A percentile compares a stretch with the other conserved stretches of the same genome.
Conservation (phyloP, 1,140 invertebrate genomes). For the Scaptomyza pallida region DNA sequence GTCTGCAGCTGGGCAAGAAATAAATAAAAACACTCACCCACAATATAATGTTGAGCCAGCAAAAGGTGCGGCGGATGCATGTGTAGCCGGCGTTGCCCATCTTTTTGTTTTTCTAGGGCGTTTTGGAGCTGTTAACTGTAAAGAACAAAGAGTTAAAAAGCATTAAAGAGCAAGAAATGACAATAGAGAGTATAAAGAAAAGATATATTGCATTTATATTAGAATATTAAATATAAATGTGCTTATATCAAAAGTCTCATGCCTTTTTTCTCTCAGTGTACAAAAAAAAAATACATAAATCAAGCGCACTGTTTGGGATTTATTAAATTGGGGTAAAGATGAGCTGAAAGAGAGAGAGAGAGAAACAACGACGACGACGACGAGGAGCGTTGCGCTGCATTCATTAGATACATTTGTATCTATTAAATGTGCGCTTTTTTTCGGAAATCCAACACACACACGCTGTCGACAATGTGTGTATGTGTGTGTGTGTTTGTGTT, state of each 20-base stretch:
- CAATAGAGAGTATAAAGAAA: neutral
- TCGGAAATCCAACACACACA: conserved; percentile 23
- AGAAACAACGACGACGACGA: no score
- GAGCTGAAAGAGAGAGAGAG: no score
- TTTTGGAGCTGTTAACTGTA: conserved; percentile 38
- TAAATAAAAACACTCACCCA: conserved; percentile 86
- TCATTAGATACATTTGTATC: conserved; percentile 67
- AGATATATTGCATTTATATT: no score
- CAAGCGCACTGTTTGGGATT: conserved; percentile 25
- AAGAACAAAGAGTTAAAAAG: neutral
- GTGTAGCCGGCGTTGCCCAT: conserved; percentile 91
- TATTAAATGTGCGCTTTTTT: conserved; percentile 57
- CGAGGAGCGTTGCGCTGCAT: conserved; percentile 51
- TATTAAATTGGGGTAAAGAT: neutral
- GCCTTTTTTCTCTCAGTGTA: neutral
- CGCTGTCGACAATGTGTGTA: neutral
- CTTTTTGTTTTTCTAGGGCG: conserved; percentile 14
- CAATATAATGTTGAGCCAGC: conserved; percentile 90
- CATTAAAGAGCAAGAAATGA: neutral
- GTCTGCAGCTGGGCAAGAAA: conserved; percentile 2
- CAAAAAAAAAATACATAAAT: conserved; percentile 45
- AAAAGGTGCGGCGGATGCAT: conserved; percentile 90
- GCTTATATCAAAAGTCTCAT: no score
- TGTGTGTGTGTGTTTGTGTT: conserved; percentile 13
- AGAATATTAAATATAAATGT: no score